Evolutionary conservation across 2,113 vertebrate genomes (phyloP), one percentile per base, ranked within the genome.

Genomic region (Xenopus laevis): DNA sequence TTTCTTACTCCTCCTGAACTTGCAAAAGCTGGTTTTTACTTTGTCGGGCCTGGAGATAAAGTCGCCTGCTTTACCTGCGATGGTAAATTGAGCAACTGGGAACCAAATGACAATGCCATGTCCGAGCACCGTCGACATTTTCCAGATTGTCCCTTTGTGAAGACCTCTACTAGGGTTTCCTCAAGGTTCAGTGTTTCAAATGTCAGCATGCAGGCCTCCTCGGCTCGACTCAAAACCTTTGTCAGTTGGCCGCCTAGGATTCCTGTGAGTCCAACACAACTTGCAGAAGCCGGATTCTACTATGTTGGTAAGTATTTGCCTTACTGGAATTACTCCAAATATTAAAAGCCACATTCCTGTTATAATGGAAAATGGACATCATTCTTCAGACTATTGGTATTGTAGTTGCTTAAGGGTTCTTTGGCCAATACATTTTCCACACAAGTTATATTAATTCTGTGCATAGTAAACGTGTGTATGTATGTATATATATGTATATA

Each of bases 221-320:
- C 92, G 9, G 94, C 94, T 71, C 88, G 97, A 23, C 84, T 95
- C 68, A 91, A 94, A 71, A 97, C 96, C 0, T 99, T 99, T 47
- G 81, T 93, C 64, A 95, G 91, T 70, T 99, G 97, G 97, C 97
- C 97, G 0, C 78, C 87, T 1, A 91, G 92, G 69, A 96, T 97
- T 82, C 94, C 95, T 0, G 94, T 99, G 70, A 87, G 91, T 17
- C 97, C 97, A 0, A 94, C 96, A 46, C 94, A 95, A 84, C 92
- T 99, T 78, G 92, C 96, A 2, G 94, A 94, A 79, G 96, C 96
- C 71, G 97, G 97, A 1, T 99, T 99, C 90, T 99, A 98, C 86
- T 99, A 98, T 0, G 95, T 98, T 33, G 97, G 95, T 96, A 89
- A 79, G 95, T 64, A 70, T 18, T 7, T 27, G 27, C 13, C 72